Percentiles rank a stretch among this genome's conserved stretches.
phyloP scores from a whole-genome alignment of 2,113 vertebrate species.

The Lipotes vexillifer region DNA sequence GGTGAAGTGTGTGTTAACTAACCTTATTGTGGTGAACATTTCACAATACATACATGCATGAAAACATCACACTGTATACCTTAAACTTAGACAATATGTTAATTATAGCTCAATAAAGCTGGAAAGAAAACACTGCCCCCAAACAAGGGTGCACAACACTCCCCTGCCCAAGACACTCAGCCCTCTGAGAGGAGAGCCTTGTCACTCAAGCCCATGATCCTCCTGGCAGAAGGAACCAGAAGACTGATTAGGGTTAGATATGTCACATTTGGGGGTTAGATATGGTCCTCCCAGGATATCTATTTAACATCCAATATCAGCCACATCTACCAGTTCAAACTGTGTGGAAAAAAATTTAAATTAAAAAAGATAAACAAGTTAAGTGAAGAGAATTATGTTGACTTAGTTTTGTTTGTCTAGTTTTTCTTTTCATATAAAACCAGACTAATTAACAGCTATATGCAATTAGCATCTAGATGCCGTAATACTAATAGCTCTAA shows the following conservation, averaged over 20 bases:
- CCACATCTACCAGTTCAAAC: not conserved
- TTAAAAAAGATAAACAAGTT: not conserved
- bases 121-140: not conserved
- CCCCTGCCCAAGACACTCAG: not conserved
- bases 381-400: not conserved
- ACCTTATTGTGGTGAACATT: not conserved
- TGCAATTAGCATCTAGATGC: not conserved
- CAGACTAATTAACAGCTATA: not conserved
- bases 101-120: not conserved
- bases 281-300: not conserved
- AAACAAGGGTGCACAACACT: not conserved
- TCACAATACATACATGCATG: not conserved
- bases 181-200: not conserved
- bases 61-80: not conserved
- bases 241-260: not conserved
- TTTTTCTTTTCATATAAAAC: not conserved
- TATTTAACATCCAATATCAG: not conserved
- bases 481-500: not conserved
- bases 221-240: not conserved
- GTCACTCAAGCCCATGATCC: not conserved
- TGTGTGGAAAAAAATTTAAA: not conserved
- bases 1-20: not conserved
- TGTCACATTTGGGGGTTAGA: not conserved
- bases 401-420: conserved; percentile 2
- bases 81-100: not conserved